Conservation (phyloP, 2,113 vertebrate species). For the Jaculus jaculus region DNA sequence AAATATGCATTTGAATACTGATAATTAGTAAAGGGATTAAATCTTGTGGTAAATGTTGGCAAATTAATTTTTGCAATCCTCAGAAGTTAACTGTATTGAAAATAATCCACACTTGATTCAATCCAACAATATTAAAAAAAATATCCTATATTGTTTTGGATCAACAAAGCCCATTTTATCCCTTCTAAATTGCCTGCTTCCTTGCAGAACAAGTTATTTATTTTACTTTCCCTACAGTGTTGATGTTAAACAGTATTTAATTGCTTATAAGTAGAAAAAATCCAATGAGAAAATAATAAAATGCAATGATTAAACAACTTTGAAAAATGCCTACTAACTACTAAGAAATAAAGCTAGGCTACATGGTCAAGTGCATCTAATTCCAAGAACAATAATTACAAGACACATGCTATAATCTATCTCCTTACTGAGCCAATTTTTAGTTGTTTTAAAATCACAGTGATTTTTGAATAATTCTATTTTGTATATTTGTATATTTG, state of each 20-base stretch:
- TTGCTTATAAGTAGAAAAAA: neutral
- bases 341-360: neutral
- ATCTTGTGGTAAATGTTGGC: neutral
- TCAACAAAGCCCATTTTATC: constrained; percentile 37
- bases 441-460: fast-evolving
- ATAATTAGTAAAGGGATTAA: neutral
- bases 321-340: neutral
- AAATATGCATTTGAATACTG: neutral
- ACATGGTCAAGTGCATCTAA: neutral
- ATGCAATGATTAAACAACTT: neutral
- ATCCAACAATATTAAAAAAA: neutral
- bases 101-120: neutral
- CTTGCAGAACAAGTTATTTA: constrained; percentile 15
- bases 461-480: neutral
- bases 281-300: neutral
- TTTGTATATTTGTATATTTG: too few relatives aligned
- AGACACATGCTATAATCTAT: neutral
- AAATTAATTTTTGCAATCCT: neutral
- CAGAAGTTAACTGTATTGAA: neutral
- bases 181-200: neutral
- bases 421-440: neutral
- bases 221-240: constrained; percentile 6
- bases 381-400: neutral
- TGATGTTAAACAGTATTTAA: constrained; percentile 54
- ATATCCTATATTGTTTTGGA: constrained; percentile 35